phyloP scores from a whole-genome alignment of 2,113 vertebrate species.

The Macaca fascicularis region DNA sequence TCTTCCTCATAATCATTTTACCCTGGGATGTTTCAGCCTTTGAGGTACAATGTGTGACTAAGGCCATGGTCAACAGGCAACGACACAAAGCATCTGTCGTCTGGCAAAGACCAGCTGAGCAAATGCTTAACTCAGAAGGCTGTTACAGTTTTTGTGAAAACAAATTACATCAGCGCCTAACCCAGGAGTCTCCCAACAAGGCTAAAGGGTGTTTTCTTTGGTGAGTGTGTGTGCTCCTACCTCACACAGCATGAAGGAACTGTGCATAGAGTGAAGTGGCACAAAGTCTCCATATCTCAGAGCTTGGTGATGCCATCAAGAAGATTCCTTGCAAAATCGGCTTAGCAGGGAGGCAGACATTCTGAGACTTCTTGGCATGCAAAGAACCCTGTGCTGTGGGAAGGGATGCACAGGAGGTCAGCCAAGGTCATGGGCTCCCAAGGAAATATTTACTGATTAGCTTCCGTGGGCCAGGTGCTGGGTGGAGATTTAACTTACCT shows the following conservation, averaged over 20 bases:
- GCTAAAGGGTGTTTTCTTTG: slow-evolving; percentile 58
- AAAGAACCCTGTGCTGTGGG: neutral
- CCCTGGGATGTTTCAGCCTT: slow-evolving; percentile 12
- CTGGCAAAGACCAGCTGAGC: slow-evolving; percentile 63
- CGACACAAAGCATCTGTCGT: slow-evolving; percentile 57
- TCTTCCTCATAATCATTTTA: neutral
- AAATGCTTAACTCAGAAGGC: slow-evolving; percentile 69
- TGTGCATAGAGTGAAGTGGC: slow-evolving; percentile 53
- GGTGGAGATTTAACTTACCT: neutral
- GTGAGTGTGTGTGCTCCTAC: neutral
- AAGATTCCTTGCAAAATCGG: slow-evolving; percentile 5
- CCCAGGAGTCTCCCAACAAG: slow-evolving; percentile 50
- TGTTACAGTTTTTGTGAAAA: slow-evolving; percentile 60
- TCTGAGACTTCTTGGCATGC: neutral
- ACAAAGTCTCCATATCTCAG: slow-evolving; percentile 21
- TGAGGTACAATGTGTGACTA: neutral
- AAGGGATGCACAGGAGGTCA: neutral
- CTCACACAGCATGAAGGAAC: neutral
- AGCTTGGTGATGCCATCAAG: neutral
- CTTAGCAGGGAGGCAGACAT: slow-evolving; percentile 13
- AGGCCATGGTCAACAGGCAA: slow-evolving; percentile 57
- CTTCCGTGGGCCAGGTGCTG: neutral
- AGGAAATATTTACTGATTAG: slow-evolving; percentile 15
- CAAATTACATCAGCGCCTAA: slow-evolving; percentile 72
- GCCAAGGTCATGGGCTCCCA: slow-evolving; percentile 20